Percentiles rank a stretch among this genome's conserved stretches.
These are phyloP conservation scores for Eptesicus fuscus DNA, from an alignment of 2,113 vertebrate species.

Conservation along the genomic window DNA sequence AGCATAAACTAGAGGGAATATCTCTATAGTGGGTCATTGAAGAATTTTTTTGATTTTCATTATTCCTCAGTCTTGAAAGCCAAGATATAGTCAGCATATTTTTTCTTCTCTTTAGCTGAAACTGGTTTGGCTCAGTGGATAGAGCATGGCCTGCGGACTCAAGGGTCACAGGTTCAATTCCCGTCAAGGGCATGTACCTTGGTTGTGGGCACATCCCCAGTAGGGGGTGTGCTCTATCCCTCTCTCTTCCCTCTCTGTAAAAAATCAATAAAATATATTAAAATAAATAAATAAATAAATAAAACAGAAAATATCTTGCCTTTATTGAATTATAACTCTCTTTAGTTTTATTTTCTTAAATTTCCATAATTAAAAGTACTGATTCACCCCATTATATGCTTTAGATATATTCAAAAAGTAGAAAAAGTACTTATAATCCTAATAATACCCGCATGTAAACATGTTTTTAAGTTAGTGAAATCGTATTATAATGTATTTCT, in stretches of 20 bases:
- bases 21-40: not conserved
- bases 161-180: too few species aligned
- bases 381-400: not conserved
- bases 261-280: too few species aligned
- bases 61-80: not conserved
- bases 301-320: conserved; percentile 8
- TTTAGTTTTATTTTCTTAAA: not conserved
- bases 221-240: too few species aligned
- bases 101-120: not conserved
- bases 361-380: not conserved
- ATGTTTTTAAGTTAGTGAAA: not conserved
- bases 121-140: too few species aligned
- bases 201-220: too few species aligned
- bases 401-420: not conserved
- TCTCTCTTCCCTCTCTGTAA: too few species aligned
- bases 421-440: not conserved
- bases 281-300: too few species aligned
- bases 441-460: not conserved
- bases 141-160: too few species aligned
- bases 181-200: too few species aligned
- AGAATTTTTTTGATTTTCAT: not conserved
- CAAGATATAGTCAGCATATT: not conserved
- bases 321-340: not conserved
- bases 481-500: not conserved
- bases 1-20: not conserved